Percentiles rank a stretch among this genome's conserved stretches.
Conservation (phyloP, 2,888 invertebrate genomes). For the Glyphotaelius pellucidus region DNA sequence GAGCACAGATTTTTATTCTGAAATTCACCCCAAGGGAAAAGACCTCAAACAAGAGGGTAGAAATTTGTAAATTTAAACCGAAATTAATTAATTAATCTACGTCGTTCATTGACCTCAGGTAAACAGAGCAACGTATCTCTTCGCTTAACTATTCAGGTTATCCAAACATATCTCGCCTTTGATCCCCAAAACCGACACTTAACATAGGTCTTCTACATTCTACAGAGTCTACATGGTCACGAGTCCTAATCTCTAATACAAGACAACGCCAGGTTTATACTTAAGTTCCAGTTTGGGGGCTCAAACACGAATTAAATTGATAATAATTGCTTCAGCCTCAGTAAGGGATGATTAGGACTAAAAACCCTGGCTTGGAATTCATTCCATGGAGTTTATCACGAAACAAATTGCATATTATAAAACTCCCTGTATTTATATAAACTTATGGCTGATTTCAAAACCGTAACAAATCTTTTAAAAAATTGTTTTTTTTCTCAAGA, state of each 20-base stretch:
- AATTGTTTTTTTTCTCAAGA: no score
- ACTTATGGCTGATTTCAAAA: background rate
- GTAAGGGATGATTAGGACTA: background rate
- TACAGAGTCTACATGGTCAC: background rate
- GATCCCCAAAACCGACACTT: conserved; percentile 41
- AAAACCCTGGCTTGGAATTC: background rate
- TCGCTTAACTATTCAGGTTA: conserved; percentile 23
- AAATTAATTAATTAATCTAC: background rate
- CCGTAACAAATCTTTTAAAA: no score
- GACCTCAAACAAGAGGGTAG: background rate
- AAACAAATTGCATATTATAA: background rate
- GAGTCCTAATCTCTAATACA: conserved; percentile 28
- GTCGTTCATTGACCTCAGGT: background rate
- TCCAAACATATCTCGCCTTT: conserved; percentile 38
- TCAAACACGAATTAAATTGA: background rate
- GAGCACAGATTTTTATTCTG: background rate
- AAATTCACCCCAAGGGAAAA: background rate
- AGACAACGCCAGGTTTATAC: background rate
- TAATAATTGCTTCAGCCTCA: background rate
- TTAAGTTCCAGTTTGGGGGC: background rate
- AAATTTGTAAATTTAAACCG: background rate
- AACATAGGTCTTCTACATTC: conserved; percentile 28
- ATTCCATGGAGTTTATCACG: background rate
- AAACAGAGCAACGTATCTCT: conserved; percentile 15
- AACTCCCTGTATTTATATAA: background rate